Conservation (phyloP, 2,888 invertebrate genomes). For the Caenorhabditis becei region DNA sequence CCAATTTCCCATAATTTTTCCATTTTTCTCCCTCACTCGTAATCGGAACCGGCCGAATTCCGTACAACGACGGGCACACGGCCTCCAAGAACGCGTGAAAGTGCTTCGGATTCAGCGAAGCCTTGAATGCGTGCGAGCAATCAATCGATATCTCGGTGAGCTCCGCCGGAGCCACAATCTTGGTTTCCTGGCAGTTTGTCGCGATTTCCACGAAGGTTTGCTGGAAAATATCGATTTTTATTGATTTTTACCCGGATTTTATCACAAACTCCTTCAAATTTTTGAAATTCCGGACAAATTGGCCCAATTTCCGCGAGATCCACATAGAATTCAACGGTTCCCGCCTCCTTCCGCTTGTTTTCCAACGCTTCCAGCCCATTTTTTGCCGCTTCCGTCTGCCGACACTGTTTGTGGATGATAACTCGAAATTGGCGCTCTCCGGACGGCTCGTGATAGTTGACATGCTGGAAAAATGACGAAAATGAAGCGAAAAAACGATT, state of each 20-base stretch:
- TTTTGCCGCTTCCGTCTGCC: not conserved
- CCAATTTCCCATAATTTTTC: not conserved
- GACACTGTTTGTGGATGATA: slow-evolving; percentile 22
- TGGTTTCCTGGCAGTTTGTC: slow-evolving; percentile 33
- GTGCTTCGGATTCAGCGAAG: slow-evolving; percentile 14
- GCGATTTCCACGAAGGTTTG: slow-evolving; percentile 20
- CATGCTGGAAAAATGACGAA: slow-evolving; percentile 18
- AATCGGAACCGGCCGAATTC: slow-evolving; percentile 54
- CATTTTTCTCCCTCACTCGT: slow-evolving; percentile 7
- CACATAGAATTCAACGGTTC: slow-evolving; percentile 33
- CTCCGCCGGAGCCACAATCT: slow-evolving; percentile 22
- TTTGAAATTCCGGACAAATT: slow-evolving; percentile 31
- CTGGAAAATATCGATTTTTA: slow-evolving; percentile 12
- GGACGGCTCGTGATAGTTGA: slow-evolving; percentile 45
- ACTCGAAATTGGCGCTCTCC: slow-evolving; percentile 32
- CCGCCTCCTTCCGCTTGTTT: not conserved
- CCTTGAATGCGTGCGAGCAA: slow-evolving; percentile 14
- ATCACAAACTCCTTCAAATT: slow-evolving; percentile 20
- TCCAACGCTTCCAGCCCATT: not conserved
- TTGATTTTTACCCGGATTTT: no score
- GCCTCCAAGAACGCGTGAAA: slow-evolving; percentile 60
- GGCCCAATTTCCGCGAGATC: slow-evolving; percentile 27
- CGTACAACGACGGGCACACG: slow-evolving; percentile 45
- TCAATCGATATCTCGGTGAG: not conserved
- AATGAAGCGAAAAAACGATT: not conserved